phyloP scores from a whole-genome alignment of 2,113 vertebrate genomes.

The Pelobates fuscus region DNA sequence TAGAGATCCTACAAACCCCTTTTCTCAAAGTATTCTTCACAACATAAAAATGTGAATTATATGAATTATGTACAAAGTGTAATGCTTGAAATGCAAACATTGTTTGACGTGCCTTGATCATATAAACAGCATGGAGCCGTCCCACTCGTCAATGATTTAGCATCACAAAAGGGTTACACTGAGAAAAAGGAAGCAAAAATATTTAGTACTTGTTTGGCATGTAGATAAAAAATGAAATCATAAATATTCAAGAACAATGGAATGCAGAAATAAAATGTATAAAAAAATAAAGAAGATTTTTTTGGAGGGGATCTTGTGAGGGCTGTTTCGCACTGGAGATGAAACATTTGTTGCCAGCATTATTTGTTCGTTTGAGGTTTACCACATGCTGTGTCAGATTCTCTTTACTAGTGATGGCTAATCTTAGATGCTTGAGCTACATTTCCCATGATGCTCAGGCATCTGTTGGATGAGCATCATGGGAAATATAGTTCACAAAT shows the following conservation, averaged over 20 bases:
- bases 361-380: too few relatives aligned
- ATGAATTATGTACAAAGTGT: constrained; percentile 49
- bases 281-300: constrained; percentile 6
- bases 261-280: not conserved
- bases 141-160: constrained; percentile 32
- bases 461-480: too few relatives aligned
- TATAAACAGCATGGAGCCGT: constrained; percentile 43
- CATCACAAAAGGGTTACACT: constrained; percentile 26
- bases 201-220: constrained; percentile 37
- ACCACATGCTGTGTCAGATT: too few relatives aligned
- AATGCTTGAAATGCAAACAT: constrained; percentile 40
- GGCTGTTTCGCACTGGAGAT: not conserved
- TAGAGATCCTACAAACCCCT: constrained; percentile 9
- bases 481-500: too few relatives aligned
- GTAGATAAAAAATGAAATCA: constrained; percentile 21
- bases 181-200: constrained; percentile 13
- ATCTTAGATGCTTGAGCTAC: too few relatives aligned
- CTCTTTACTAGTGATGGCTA: too few relatives aligned
- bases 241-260: constrained; percentile 28
- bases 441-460: too few relatives aligned
- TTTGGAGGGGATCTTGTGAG: too few relatives aligned
- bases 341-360: too few relatives aligned
- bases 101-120: constrained; percentile 45
- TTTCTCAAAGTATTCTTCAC: constrained; percentile 35
- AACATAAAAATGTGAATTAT: constrained; percentile 35